These are phyloP conservation scores for Todiramphus saurophagus DNA, from an alignment of 2,113 vertebrate genomes.

Conservation along the genomic window DNA sequence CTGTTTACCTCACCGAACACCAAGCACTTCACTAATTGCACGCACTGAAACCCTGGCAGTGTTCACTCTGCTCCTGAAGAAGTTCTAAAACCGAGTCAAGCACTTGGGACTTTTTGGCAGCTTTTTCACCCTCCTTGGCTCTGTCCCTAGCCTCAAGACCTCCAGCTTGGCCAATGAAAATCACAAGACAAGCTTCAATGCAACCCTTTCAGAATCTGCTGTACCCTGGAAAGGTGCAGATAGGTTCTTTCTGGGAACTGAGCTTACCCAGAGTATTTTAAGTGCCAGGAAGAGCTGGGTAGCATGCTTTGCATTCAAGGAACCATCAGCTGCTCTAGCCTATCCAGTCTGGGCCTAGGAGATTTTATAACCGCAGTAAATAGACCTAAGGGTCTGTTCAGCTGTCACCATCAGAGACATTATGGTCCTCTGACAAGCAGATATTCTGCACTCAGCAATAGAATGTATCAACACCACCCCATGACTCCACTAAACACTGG, in stretches of 20 bases:
- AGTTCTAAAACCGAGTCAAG: not conserved
- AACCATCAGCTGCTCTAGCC: not conserved
- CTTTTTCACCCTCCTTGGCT: not conserved
- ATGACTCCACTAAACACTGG: not conserved
- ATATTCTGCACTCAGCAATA: not conserved
- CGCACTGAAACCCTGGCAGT: not conserved
- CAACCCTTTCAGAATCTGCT: not conserved
- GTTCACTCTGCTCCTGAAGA: not conserved
- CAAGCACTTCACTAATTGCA: not conserved
- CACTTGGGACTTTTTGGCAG: not conserved
- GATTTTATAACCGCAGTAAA: not conserved
- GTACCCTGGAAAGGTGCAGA: not conserved
- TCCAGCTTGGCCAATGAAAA: accelerated
- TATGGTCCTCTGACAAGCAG: not conserved
- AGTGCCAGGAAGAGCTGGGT: not conserved
- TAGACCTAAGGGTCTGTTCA: not conserved
- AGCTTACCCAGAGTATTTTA: not conserved
- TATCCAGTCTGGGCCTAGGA: not conserved
- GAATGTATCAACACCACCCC: not conserved
- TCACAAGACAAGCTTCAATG: accelerated
- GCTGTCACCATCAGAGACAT: not conserved
- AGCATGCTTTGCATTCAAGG: not conserved
- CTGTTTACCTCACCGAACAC: not conserved
- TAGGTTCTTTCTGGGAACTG: not conserved
- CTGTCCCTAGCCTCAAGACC: not conserved